Evolutionary conservation across 2,888 invertebrate species (phyloP), one percentile per base, ranked within the genome.

Genomic region (Pseudanteris insignis): DNA sequence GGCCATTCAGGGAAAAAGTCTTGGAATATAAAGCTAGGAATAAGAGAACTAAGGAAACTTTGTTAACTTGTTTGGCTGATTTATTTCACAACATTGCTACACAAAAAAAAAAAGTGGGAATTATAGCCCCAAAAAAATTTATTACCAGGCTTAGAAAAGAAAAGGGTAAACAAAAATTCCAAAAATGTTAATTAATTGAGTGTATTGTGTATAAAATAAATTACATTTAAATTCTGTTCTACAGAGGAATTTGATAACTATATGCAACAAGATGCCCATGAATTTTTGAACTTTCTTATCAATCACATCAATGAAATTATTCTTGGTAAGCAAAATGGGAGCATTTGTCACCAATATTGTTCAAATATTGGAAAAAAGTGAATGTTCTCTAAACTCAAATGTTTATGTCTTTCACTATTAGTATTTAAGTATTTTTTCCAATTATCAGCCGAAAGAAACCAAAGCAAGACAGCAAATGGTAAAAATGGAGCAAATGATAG

Each of bases 181-280:
- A 9, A n/a, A n/a, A n/a, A n/a, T n/a, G n/a, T n/a, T n/a, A n/a
- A 26, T n/a, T 26, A n/a, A n/a, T n/a, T n/a, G n/a, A n/a, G n/a
- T n/a, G n/a, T n/a, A n/a, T n/a, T n/a, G n/a, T n/a, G n/a, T n/a
- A n/a, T n/a, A 36, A 32, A 32, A 32, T 18, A 4, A 18, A 18
- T 3, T 18, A 18, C 3, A 18, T 18, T 6, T 18, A 6, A 18
- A 18, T 9, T 34, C 18, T 34, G 4, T 11, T 4, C 12, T 44
- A 25, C 86, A 95, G 97, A 96, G 83, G 91, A 96, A 78, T 99
- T 99, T 84, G 98, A 99, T 83, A 99, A 99, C 82, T 99, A 97
- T 78, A 95, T 97, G 93, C 98, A 99, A 81, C 99, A 99, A 83
- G 99, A 99, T 88, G 99, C 99, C 37, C 99, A 99, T 81, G 99